Percentiles rank a stretch among this genome's conserved stretches.
These are phyloP conservation scores for Pangasianodon gigas DNA, from an alignment of 2,113 vertebrate genomes.

Conservation along the genomic window DNA sequence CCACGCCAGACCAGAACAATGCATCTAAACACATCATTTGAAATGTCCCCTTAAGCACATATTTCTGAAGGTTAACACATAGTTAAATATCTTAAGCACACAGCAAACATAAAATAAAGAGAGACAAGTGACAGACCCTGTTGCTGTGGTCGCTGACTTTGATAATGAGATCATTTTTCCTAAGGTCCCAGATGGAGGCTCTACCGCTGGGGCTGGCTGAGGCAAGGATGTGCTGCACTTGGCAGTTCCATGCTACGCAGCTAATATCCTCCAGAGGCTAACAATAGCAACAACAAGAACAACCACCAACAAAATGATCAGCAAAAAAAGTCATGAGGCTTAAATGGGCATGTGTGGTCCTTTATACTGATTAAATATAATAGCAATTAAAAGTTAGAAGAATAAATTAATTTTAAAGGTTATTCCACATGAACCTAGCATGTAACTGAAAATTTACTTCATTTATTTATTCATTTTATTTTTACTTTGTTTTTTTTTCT, in stretches of 20 bases:
- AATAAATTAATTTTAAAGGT: too few species aligned
- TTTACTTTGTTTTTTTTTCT: too few species aligned
- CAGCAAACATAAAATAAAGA: background rate
- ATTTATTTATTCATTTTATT: background rate
- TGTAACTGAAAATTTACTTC: background rate
- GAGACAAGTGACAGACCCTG: constrained; percentile 73
- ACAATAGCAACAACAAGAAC: constrained; percentile 5
- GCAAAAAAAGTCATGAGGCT: background rate
- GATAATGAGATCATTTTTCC: constrained; percentile 96
- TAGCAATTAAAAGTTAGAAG: background rate
- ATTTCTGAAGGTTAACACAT: background rate
- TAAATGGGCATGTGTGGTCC: too few species aligned
- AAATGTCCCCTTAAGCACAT: background rate
- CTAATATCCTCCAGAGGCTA: constrained; percentile 93
- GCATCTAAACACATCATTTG: constrained; percentile 80
- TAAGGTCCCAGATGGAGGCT: constrained; percentile 92
- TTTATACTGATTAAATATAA: background rate
- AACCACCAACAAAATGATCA: background rate
- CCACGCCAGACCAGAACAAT: constrained; percentile 94
- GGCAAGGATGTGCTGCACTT: constrained; percentile 81
- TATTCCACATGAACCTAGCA: background rate
- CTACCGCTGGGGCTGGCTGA: constrained; percentile 88
- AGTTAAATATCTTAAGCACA: background rate
- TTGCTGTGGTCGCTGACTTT: constrained; percentile 99
- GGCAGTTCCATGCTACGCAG: constrained; percentile 78